Conservation (phyloP, 1,140 invertebrate species). For the Drosophila nannoptera region DNA sequence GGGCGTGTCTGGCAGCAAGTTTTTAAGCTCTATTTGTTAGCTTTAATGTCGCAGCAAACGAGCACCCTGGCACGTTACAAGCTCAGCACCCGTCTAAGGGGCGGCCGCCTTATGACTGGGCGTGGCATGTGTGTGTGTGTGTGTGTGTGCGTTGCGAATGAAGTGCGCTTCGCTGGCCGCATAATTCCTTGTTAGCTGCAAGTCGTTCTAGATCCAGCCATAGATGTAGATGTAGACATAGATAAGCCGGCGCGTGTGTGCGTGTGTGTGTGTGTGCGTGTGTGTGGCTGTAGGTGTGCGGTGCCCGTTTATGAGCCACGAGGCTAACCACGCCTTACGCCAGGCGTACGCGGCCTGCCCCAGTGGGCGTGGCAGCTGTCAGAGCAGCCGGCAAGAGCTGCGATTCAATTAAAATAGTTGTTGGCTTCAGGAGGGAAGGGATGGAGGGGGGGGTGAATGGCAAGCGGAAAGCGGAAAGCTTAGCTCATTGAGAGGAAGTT, state of each 20-base stretch:
- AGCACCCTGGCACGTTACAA: constrained; percentile 19
- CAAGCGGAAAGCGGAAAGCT: too few relatives aligned
- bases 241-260: not conserved
- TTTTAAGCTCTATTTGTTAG: constrained; percentile 75
- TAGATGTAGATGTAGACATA: constrained; percentile 15
- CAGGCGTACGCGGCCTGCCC: not conserved
- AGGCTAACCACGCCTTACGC: constrained; percentile 24
- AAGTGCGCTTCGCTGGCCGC: constrained; percentile 48
- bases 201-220: constrained; percentile 29
- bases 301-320: constrained; percentile 21
- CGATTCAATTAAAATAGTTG: constrained; percentile 22
- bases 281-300: constrained; percentile 3
- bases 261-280: not conserved
- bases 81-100: constrained; percentile 13
- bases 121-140: constrained; percentile 1
- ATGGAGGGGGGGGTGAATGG: not conserved
- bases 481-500: too few relatives aligned
- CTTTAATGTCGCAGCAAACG: constrained; percentile 52
- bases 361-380: constrained; percentile 20
- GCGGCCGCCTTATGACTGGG: not conserved
- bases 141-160: constrained; percentile 35
- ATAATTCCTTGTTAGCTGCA: constrained; percentile 51
- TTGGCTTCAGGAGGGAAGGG: constrained; percentile 3
- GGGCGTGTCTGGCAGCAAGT: constrained; percentile 49
- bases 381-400: constrained; percentile 19